Evolutionary conservation across 37 sponge, comb jelly and placozoan species (phyloP).

Genomic region (Axinella damicornis): DNA sequence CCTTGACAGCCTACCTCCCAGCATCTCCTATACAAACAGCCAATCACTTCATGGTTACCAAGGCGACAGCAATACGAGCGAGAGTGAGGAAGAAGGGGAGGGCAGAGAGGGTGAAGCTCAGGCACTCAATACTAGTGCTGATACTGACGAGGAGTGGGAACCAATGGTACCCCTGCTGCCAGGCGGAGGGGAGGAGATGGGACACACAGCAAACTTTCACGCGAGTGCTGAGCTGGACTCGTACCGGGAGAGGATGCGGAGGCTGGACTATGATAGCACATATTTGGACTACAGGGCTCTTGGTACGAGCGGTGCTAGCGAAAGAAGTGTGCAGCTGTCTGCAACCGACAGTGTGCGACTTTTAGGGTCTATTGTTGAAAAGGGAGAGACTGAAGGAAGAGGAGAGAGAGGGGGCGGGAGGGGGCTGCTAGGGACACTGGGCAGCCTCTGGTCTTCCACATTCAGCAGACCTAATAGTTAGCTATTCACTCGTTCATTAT

Average conservation of each 20-base stretch:
- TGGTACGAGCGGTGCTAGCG: neutral
- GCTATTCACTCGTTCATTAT: too few species aligned
- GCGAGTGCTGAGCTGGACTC: slow-evolving; percentile 4
- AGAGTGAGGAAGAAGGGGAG: too few species aligned
- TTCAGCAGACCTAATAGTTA: neutral
- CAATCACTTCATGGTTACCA: neutral
- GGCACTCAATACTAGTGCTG: neutral
- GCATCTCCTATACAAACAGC: slow-evolving; percentile 7
- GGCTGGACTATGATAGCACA: slow-evolving; percentile 53
- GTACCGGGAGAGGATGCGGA: slow-evolving; percentile 23
- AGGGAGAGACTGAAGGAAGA: neutral
- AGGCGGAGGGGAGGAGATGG: neutral
- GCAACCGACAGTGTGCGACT: slow-evolving; percentile 27
- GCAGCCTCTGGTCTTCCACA: slow-evolving; percentile 38
- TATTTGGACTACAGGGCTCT: slow-evolving; percentile 32
- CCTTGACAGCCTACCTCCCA: slow-evolving; percentile 42
- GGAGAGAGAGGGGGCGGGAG: neutral
- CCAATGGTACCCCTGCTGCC: too few species aligned
- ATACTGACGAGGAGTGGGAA: neutral
- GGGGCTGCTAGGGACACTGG: slow-evolving; percentile 51
- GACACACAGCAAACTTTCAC: neutral
- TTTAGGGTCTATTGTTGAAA: slow-evolving; percentile 14
- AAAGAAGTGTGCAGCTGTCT: slow-evolving; percentile 17
- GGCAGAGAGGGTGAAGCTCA: neutral
- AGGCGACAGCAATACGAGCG: neutral